Evolutionary conservation across 2,797 vertebrate genomes (phyloP).

Genomic region (Mareca strepera): DNA sequence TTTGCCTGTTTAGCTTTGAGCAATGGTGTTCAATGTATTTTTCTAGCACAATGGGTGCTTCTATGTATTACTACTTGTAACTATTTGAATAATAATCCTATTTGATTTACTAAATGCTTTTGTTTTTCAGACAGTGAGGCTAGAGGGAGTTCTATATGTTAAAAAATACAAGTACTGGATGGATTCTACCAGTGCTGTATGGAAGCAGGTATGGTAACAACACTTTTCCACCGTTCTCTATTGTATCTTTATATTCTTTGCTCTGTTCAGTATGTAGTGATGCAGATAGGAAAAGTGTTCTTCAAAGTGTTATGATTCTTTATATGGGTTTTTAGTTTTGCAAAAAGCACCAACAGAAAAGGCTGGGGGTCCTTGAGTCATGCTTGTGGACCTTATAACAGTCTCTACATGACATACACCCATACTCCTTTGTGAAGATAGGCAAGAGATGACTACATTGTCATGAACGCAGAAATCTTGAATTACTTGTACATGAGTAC

Average conservation of each 20-base stretch:
- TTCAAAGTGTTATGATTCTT: neutral
- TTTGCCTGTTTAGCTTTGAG: neutral
- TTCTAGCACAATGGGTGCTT: neutral
- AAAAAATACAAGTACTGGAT: slow-evolving; percentile 13
- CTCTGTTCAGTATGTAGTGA: neutral
- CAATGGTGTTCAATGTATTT: neutral
- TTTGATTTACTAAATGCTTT: slow-evolving; percentile 13
- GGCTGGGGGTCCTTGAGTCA: too few relatives aligned
- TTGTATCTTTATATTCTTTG: neutral
- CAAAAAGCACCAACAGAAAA: neutral
- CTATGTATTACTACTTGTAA: neutral
- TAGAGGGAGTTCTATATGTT: slow-evolving; percentile 46
- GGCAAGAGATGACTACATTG: neutral
- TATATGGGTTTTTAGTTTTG: neutral
- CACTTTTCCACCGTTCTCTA: neutral
- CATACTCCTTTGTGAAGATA: neutral
- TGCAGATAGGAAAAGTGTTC: neutral
- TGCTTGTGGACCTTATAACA: neutral
- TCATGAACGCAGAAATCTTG: neutral
- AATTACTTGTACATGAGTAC: neutral
- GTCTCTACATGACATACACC: neutral
- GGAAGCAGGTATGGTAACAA: slow-evolving; percentile 41
- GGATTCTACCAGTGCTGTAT: neutral
- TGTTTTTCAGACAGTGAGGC: slow-evolving; percentile 66
- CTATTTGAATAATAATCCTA: neutral